Percentiles rank a stretch among this genome's conserved stretches.
phyloP scores from a whole-genome alignment of 35 echinoderm and acorn worm genomes.

The Ptychodera flava region DNA sequence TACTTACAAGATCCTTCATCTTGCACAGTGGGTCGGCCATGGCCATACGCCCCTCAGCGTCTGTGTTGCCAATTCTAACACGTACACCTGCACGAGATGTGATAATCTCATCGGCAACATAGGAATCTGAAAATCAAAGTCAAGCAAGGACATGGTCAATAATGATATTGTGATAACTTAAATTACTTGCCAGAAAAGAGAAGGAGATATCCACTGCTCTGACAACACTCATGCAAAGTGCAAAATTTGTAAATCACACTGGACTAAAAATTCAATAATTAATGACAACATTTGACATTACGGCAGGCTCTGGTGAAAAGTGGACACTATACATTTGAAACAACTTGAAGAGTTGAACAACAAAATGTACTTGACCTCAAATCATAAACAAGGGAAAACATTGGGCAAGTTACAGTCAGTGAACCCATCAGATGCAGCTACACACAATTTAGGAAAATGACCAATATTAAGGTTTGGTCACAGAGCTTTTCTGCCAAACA shows the following conservation, averaged over 20 bases:
- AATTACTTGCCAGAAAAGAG: neutral
- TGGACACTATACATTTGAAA: too few species aligned
- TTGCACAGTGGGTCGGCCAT: conserved; percentile 93
- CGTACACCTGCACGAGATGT: conserved; percentile 79
- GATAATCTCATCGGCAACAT: conserved; percentile 90
- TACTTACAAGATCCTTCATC: conserved; percentile 91
- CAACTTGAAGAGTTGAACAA: too few species aligned
- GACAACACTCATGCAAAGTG: neutral
- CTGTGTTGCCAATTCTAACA: too few species aligned
- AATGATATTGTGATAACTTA: neutral
- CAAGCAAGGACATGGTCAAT: neutral
- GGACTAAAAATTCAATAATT: too few species aligned
- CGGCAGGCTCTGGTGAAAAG: too few species aligned
- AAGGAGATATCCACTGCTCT: neutral
- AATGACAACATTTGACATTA: too few species aligned
- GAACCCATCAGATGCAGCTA: too few species aligned
- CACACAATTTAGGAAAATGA: neutral
- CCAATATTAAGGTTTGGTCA: neutral
- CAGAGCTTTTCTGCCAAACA: neutral
- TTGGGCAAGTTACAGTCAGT: too few species aligned
- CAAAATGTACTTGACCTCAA: too few species aligned
- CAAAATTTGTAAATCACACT: too few species aligned
- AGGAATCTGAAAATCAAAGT: conserved; percentile 42
- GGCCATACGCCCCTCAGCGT: too few species aligned
- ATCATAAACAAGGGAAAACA: too few species aligned